These are phyloP conservation scores for Napeogenes sylphis DNA, from an alignment of 2,888 invertebrate genomes.

Conservation along the genomic window DNA sequence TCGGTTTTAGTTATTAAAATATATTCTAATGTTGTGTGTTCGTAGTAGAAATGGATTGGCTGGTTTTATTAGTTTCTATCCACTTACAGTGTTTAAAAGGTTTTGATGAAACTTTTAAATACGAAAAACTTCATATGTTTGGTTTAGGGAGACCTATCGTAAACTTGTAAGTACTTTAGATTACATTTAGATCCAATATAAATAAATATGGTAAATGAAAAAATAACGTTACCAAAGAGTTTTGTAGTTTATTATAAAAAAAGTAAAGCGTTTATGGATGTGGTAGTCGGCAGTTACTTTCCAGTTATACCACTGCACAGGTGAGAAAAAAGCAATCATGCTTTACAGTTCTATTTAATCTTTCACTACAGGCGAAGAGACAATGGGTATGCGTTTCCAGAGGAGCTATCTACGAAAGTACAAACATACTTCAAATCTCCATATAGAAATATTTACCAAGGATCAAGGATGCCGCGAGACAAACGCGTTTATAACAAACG, in stretches of 20 bases:
- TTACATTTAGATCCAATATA: no score
- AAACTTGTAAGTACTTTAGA: slow-evolving; percentile 12
- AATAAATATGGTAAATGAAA: no score
- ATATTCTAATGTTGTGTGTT: not conserved
- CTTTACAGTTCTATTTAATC: no score
- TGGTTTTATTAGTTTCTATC: not conserved
- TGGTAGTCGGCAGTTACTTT: no score
- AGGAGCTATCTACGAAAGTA: slow-evolving; percentile 38
- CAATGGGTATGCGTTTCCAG: slow-evolving; percentile 35
- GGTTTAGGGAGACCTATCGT: slow-evolving; percentile 34
- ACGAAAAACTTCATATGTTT: slow-evolving; percentile 45
- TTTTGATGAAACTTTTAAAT: slow-evolving; percentile 42
- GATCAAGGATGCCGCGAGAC: slow-evolving; percentile 40
- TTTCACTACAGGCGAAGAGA: slow-evolving; percentile 6
- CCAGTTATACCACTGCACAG: no score
- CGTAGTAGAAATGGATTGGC: not conserved
- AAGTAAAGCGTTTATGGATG: no score
- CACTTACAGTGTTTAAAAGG: not conserved
- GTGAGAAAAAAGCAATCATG: no score
- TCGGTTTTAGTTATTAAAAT: slow-evolving; percentile 33
- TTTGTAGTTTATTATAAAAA: no score
- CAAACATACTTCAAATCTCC: slow-evolving; percentile 31
- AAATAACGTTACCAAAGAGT: no score
- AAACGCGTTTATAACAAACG: slow-evolving; percentile 44
- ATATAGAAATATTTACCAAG: slow-evolving; percentile 51